phyloP scores from a whole-genome alignment of 2,888 invertebrate species.

The Protonemura montana region DNA sequence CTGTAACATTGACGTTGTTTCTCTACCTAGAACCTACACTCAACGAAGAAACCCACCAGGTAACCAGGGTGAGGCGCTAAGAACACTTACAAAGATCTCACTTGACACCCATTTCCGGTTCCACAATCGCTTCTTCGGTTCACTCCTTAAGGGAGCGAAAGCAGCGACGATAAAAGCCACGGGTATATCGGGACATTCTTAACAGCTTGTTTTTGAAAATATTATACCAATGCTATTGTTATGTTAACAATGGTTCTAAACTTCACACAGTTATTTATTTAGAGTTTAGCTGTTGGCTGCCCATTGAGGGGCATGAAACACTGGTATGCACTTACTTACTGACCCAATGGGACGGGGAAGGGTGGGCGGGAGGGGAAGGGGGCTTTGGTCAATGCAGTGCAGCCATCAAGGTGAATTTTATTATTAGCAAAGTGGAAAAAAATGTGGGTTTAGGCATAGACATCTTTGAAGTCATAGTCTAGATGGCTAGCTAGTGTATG shows the following conservation, averaged over 20 bases:
- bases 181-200: background rate
- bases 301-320: background rate
- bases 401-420: background rate
- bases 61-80: too few relatives aligned
- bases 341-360: background rate
- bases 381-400: background rate
- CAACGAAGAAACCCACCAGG: too few relatives aligned
- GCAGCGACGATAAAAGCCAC: too few relatives aligned
- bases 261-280: background rate
- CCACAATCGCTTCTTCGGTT: too few relatives aligned
- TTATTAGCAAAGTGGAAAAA: background rate
- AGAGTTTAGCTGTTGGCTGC: background rate
- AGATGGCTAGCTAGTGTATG: too few relatives aligned
- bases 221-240: background rate
- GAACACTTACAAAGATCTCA: too few relatives aligned
- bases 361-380: background rate
- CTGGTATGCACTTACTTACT: background rate
- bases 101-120: too few relatives aligned
- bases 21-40: too few relatives aligned
- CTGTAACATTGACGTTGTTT: too few relatives aligned
- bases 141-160: too few relatives aligned
- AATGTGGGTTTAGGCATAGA: background rate
- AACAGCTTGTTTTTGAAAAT: background rate
- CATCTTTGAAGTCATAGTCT: background rate
- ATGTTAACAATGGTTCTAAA: background rate